These are phyloP conservation scores for Turritopsis rubra DNA, from an alignment of 30 jellyfish, hydroid and myxozoan genomes.

Conservation along the genomic window DNA sequence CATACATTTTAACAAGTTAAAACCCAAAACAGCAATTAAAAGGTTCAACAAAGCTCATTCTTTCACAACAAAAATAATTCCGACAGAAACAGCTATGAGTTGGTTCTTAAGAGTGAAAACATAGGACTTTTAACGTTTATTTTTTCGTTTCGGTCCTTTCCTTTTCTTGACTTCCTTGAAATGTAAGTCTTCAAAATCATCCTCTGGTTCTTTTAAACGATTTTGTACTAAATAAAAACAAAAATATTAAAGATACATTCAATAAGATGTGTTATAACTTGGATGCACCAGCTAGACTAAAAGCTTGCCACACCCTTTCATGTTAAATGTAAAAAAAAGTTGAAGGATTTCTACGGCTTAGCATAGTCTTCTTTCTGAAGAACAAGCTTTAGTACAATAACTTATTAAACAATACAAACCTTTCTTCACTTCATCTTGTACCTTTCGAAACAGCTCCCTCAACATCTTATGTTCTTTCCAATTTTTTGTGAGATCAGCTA, in stretches of 20 bases:
- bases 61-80: not conserved
- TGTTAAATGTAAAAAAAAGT: no score
- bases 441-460: not conserved
- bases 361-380: no score
- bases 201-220: not conserved
- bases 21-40: no score
- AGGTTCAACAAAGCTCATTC: not conserved
- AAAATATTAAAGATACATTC: not conserved
- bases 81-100: not conserved
- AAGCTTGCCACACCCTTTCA: no score
- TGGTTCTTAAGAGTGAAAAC: not conserved
- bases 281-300: no score
- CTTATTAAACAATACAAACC: not conserved
- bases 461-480: not conserved
- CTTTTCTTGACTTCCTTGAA: not conserved
- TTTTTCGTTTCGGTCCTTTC: not conserved
- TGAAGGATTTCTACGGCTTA: no score
- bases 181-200: not conserved
- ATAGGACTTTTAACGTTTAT: no score
- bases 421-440: not conserved
- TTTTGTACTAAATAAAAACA: not conserved
- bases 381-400: no score
- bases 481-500: not conserved
- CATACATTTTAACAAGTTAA: no score
- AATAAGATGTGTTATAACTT: no score